Conservation (phyloP, 2,797 vertebrate genomes). For the Furcifer pardalis region DNA sequence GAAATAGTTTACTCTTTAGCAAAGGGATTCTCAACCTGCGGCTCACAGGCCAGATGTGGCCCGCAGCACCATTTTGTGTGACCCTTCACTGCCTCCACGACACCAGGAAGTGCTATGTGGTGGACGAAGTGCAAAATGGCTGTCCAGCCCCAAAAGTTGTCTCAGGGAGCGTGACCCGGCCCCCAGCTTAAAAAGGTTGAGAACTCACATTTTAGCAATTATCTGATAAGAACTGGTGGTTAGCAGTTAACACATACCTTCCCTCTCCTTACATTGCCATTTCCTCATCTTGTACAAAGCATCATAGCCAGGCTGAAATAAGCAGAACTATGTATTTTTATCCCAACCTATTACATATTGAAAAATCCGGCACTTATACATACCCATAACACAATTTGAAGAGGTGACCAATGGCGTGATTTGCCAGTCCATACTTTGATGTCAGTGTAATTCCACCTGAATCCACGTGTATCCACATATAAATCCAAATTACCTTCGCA, state of each 20-base stretch:
- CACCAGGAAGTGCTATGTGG: too few relatives aligned
- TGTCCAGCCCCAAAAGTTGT: too few relatives aligned
- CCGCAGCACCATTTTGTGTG: too few relatives aligned
- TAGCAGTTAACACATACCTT: slow-evolving; percentile 24
- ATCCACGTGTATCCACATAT: slow-evolving; percentile 1
- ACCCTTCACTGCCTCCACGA: too few relatives aligned
- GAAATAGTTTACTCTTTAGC: slow-evolving; percentile 56
- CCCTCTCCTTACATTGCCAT: not conserved
- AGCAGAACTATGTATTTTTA: slow-evolving; percentile 16
- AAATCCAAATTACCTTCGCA: slow-evolving; percentile 23
- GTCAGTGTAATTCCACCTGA: slow-evolving; percentile 2
- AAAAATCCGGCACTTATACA: slow-evolving; percentile 33
- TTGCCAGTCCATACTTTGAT: not conserved
- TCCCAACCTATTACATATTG: not conserved
- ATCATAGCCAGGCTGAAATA: slow-evolving; percentile 36
- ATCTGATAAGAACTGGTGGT: slow-evolving; percentile 60
- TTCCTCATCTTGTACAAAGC: slow-evolving; percentile 32
- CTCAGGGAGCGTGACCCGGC: too few relatives aligned
- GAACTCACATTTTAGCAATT: too few relatives aligned
- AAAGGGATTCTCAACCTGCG: too few relatives aligned
- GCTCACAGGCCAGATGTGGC: too few relatives aligned
- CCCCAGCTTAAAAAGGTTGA: too few relatives aligned
- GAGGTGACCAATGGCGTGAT: slow-evolving; percentile 30
- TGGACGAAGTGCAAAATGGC: too few relatives aligned
- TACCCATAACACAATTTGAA: slow-evolving; percentile 36